Evolutionary conservation across 2,888 invertebrate genomes (phyloP), one percentile per base, ranked within the genome.

Genomic region (Dione vanillae): DNA sequence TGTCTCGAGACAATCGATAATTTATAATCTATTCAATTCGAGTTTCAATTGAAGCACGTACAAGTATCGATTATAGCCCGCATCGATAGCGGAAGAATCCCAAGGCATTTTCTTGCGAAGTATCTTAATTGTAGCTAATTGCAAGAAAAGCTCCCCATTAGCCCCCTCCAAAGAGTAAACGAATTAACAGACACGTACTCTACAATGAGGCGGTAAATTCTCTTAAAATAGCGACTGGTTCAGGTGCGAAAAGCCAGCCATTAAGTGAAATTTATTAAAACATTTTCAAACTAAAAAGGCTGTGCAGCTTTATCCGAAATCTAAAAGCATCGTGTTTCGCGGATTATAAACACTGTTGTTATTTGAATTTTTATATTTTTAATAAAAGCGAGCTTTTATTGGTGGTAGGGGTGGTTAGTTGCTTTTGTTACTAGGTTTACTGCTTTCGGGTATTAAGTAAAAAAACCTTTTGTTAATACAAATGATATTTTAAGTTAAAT

Each of bases 111-210:
- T 82, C 83, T 85, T 83, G 79, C 83, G 82, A 79, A 88, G 88
- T 83, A 85, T 88, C 90, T 90, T 92, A 91, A 92, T 91, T 91
- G 89, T 80, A 85, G 87, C 86, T 91, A 92, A 92, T 91, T 90
- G 90, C 83, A 84, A 90, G 91, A 87, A 90, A 90, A 90, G 87
- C 88, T 83, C 86, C 56, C 89, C 85, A 90, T 91, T 90, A 91
- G 86, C 79, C 82, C 82, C 81, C 80, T 81, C 78, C 86, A 84
- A 88, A 89, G 90, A 90, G 88, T 90, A 91, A 92, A 90, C 89
- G 90, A 90, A 91, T 91, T 91, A 91, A 88, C 89, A 87, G 89
- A 87, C 86, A 85, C 87, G 89, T 82, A 81, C 78, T 81, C 82
- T 83, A 83, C 85, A 82, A 82, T 85, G 86, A 84, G 83, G 84